Evolutionary conservation across 2,797 vertebrate genomes (phyloP), one percentile per base, ranked within the genome.

Genomic region (Rousettus madagascariensis): DNA sequence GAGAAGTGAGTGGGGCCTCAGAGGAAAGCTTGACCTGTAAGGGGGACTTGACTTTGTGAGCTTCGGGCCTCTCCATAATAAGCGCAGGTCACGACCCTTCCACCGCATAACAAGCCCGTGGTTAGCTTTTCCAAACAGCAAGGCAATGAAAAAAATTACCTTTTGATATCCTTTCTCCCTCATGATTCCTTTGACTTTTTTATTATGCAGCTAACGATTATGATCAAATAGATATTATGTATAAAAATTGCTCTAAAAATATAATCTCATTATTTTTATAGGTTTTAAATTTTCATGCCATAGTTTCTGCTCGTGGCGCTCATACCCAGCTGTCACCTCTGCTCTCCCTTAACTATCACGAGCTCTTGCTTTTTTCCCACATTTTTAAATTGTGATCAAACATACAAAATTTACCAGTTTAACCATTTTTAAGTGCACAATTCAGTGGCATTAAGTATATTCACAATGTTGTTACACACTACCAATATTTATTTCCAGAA

Each of bases 191-290:
- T 79, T 87, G 65, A 88, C 46, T 84, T 69, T 86, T 93, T 92
- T 36, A 92, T 91, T 91, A 89, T 43, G 80, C 57, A 86, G 72
- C 28, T 84, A 91, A 92, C n/a, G 38, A 83, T 86, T 83, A 75
- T 86, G 88, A 88, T 85, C 80, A 95, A 93, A 91, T 85, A 87
- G 74, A 82, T 71, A 63, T 26, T 53, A 88, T 26, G 65, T 66
- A 61, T 71, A 83, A 90, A 84, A 92, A 84, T 55, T 63, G 22
- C 55, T 94, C 65, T 77, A 43, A 95, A 94, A 95, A 74, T 80
- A 85, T 53, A 55, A 91, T 84, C 72, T 86, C 38, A 46, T 92
- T 69, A 78, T 88, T 92, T 95, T 93, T 91, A 75, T 51, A 41
- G 12, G 63, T 33, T 90, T 95, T 49, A 90, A 33, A 83, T 95